A percentile compares a stretch with the other conserved stretches of the same genome.
phyloP scores from a whole-genome alignment of 2,888 invertebrate species.

The Dascillus cervinus region DNA sequence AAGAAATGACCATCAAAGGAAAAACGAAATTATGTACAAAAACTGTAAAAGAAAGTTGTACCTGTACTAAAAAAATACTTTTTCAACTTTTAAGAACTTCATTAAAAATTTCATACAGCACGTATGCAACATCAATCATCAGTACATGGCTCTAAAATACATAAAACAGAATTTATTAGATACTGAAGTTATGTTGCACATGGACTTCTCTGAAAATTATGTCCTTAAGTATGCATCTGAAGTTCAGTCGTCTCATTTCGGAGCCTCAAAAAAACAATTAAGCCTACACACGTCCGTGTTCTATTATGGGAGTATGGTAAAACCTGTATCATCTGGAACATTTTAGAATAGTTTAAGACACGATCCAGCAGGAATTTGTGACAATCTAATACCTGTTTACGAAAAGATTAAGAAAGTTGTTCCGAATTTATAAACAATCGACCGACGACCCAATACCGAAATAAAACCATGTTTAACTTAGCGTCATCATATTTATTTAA shows the following conservation, averaged over 20 bases:
- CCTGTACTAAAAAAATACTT: too few species aligned
- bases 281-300: constrained; percentile 2
- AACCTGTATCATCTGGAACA: too few species aligned
- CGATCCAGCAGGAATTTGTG: constrained; percentile 35
- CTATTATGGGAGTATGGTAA: not conserved
- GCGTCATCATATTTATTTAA: too few species aligned
- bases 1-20: too few species aligned
- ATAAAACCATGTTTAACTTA: constrained; percentile 34
- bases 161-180: not conserved
- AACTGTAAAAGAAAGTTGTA: too few species aligned
- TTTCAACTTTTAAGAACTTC: too few species aligned
- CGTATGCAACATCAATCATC: too few species aligned
- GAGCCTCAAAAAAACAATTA: not conserved
- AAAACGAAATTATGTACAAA: too few species aligned
- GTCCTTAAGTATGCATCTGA: constrained; percentile 1
- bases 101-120: too few species aligned
- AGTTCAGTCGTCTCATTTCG: constrained; percentile 3
- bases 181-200: constrained; percentile 1
- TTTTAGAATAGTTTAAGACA: constrained; percentile 23
- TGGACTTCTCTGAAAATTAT: constrained; percentile 4
- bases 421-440: constrained; percentile 18
- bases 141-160: too few species aligned
- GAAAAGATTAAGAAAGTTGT: constrained; percentile 12
- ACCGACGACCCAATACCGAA: constrained; percentile 32
- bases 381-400: constrained; percentile 30